These are phyloP conservation scores for Peromyscus melanophrys DNA, from an alignment of 2,797 vertebrate species.

Conservation along the genomic window DNA sequence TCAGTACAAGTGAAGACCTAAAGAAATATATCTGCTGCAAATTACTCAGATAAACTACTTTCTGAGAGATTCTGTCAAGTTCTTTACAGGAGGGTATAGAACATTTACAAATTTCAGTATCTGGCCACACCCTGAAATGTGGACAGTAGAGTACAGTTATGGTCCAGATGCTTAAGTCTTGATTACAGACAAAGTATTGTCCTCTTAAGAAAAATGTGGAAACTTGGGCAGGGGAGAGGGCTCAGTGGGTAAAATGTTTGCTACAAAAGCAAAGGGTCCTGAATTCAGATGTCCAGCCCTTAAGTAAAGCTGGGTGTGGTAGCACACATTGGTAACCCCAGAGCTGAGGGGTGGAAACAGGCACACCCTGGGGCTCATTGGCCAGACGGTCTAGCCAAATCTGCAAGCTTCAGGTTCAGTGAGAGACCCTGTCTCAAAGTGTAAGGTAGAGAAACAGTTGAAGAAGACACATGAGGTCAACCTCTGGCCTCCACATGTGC, in stretches of 20 bases:
- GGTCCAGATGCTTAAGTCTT: neutral
- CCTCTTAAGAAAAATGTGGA: slow-evolving; percentile 40
- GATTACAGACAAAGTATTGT: neutral
- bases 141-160: neutral
- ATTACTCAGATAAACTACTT: neutral
- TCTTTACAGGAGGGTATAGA: neutral
- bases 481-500: neutral
- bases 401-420: neutral
- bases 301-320: neutral
- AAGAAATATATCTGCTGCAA: neutral
- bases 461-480: neutral
- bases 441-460: neutral
- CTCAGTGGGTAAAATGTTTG: neutral
- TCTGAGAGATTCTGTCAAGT: neutral
- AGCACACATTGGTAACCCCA: neutral
- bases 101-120: neutral
- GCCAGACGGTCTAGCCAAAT: neutral
- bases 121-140: neutral
- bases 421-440: neutral
- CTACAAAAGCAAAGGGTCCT: neutral
- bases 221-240: neutral
- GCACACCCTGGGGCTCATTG: neutral
- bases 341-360: neutral
- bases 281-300: neutral
- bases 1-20: neutral